These are phyloP conservation scores for Meloidogyne chitwoodi DNA, from an alignment of 1,140 invertebrate species.

Conservation along the genomic window DNA sequence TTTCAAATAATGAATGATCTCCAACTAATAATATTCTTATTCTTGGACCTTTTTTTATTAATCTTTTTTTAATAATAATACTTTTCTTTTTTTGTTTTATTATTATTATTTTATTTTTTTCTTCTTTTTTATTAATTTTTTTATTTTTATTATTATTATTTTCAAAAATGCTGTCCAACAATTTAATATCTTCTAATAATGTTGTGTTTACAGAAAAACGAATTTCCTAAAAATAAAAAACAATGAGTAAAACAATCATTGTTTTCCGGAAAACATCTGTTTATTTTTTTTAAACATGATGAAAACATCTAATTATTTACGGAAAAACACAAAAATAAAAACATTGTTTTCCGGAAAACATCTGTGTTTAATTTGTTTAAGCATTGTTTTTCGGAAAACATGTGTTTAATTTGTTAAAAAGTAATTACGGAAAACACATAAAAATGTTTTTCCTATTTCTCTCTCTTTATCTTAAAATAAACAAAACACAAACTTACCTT, in stretches of 20 bases:
- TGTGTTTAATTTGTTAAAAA: no score
- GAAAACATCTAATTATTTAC: no score
- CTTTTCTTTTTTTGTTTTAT: background rate
- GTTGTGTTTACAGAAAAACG: conserved; percentile 18
- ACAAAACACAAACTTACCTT: background rate
- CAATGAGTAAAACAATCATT: background rate
- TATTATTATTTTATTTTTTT: background rate
- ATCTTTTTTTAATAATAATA: background rate
- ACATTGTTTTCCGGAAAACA: background rate
- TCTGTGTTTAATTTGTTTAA: no score
- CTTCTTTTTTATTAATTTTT: background rate
- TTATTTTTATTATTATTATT: background rate
- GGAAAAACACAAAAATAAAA: background rate
- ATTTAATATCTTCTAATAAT: conserved; percentile 14
- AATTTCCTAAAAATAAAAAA: background rate
- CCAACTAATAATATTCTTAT: conserved; percentile 12
- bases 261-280: background rate
- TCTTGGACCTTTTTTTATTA: background rate
- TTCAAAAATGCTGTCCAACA: conserved; percentile 5
- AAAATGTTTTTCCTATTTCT: no score
- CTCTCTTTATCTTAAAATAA: no score
- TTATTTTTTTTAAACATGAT: background rate
- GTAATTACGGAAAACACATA: no score
- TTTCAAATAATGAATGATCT: conserved; percentile 25
- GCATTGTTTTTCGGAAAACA: background rate